phyloP scores from a whole-genome alignment of 2,113 vertebrate species.

The Prunella fulvescens region DNA sequence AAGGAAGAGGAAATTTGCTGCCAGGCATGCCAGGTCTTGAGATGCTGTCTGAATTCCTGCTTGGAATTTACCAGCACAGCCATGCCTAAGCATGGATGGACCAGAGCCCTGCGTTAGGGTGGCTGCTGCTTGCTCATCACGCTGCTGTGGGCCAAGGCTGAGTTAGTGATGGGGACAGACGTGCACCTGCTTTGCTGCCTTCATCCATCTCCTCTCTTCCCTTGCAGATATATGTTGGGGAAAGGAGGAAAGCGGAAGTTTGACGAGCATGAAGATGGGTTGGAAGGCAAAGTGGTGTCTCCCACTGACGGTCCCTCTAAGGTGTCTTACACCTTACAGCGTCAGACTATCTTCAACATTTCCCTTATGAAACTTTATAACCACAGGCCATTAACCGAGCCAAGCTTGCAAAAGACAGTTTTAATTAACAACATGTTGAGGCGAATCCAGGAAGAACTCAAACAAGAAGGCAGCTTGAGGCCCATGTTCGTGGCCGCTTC shows the following conservation, averaged over 20 bases:
- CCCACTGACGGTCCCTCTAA: conserved; percentile 87
- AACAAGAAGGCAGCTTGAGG: conserved; percentile 90
- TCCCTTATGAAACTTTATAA: conserved; percentile 99
- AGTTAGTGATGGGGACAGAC: not conserved
- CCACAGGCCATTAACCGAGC: conserved; percentile 90
- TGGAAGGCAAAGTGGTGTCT: conserved; percentile 96
- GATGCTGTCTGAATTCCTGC: not conserved
- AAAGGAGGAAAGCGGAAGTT: conserved; percentile 99
- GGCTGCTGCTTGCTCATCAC: not conserved
- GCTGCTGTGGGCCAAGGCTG: accelerated
- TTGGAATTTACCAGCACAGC: not conserved
- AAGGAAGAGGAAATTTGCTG: not conserved
- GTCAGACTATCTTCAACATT: conserved; percentile 99
- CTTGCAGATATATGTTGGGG: conserved; percentile 98
- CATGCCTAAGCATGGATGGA: accelerated
- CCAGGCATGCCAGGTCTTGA: not conserved
- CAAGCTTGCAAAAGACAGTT: conserved; percentile 93
- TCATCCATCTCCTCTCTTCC: not conserved
- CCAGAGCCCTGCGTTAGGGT: accelerated
- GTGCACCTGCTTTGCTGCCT: not conserved
- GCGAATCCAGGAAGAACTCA: conserved; percentile 96
- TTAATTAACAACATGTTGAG: conserved; percentile 99
- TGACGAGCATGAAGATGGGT: conserved; percentile 98
- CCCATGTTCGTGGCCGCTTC: conserved; percentile 83
- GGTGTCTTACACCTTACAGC: conserved; percentile 98